Conservation (phyloP, 2,888 invertebrate species). For the Mechanitis messenoides region DNA sequence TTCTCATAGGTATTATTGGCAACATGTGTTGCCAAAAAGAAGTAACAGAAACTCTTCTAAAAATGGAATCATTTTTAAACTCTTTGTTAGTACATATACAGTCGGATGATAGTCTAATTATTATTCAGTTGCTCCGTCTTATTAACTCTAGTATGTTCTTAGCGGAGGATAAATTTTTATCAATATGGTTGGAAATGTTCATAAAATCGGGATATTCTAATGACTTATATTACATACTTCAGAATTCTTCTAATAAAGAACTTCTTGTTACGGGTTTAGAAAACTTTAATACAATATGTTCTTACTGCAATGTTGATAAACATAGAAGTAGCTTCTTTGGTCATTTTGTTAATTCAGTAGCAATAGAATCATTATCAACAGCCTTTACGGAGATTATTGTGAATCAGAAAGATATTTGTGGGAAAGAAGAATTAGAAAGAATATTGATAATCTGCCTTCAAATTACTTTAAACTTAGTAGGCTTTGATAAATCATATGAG, state of each 20-base stretch:
- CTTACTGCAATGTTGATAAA: conserved; percentile 55
- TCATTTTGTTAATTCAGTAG: conserved; percentile 53
- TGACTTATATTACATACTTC: conserved; percentile 82
- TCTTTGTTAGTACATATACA: conserved; percentile 75
- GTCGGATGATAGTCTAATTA: conserved; percentile 81
- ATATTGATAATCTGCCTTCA: conserved; percentile 56
- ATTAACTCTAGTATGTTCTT: conserved; percentile 75
- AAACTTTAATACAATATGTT: conserved; percentile 75
- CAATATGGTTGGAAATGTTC: conserved; percentile 67
- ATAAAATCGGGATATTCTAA: conserved; percentile 69
- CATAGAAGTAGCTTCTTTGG: conserved; percentile 49
- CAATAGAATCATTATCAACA: conserved; percentile 47
- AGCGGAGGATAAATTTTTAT: conserved; percentile 57
- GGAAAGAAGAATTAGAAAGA: conserved; percentile 56
- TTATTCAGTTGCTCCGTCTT: conserved; percentile 84
- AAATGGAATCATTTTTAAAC: conserved; percentile 75
- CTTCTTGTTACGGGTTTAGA: conserved; percentile 77
- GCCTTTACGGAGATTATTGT: conserved; percentile 54
- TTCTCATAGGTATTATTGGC: conserved; percentile 88
- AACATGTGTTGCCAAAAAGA: conserved; percentile 86
- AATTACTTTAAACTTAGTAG: conserved; percentile 52
- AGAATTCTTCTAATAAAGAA: conserved; percentile 82
- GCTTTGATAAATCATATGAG: conserved; percentile 55
- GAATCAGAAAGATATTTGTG: conserved; percentile 45
- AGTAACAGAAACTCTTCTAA: conserved; percentile 75